Evolutionary conservation across 1,140 invertebrate genomes (phyloP).

Genomic region (Aphidius ervi): DNA sequence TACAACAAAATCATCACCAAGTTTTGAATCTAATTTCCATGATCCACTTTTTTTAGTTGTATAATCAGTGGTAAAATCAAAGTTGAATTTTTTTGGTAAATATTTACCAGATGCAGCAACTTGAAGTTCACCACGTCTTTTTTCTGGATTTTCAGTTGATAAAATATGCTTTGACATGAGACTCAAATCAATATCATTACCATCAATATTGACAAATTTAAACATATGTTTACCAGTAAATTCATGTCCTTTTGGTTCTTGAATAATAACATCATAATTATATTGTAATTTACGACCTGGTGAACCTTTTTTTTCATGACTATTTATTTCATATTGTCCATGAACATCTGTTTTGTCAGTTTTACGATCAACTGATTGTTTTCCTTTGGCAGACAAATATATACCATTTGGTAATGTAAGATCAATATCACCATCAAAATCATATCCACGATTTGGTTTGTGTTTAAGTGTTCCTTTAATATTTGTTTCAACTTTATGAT

Average conservation of each 20-base stretch:
- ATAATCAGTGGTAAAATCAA: slow-evolving; percentile 22
- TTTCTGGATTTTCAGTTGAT: slow-evolving; percentile 31
- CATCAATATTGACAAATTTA: slow-evolving; percentile 37
- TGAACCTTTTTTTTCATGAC: slow-evolving; percentile 54
- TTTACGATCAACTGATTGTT: slow-evolving; percentile 45
- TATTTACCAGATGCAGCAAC: slow-evolving; percentile 40
- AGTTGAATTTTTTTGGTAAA: slow-evolving; percentile 40
- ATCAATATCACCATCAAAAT: slow-evolving; percentile 50
- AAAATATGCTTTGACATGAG: slow-evolving; percentile 32
- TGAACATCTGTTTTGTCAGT: slow-evolving; percentile 48
- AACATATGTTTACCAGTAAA: slow-evolving; percentile 46
- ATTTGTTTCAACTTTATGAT: slow-evolving; percentile 57
- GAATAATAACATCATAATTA: background rate
- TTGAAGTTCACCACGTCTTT: slow-evolving; percentile 27
- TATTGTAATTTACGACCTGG: slow-evolving; percentile 46
- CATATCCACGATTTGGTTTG: slow-evolving; percentile 40
- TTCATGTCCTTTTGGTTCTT: slow-evolving; percentile 34
- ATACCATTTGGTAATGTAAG: slow-evolving; percentile 57
- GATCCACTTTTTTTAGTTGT: slow-evolving; percentile 10
- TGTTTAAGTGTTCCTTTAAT: slow-evolving; percentile 48
- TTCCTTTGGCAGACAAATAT: slow-evolving; percentile 52
- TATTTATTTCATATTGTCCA: slow-evolving; percentile 48
- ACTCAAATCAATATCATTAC: slow-evolving; percentile 35
- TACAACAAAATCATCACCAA: slow-evolving; percentile 34
- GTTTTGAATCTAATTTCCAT: slow-evolving; percentile 32